Conservation (phyloP, 2,888 invertebrate genomes). For the Drosophila anceps region DNA sequence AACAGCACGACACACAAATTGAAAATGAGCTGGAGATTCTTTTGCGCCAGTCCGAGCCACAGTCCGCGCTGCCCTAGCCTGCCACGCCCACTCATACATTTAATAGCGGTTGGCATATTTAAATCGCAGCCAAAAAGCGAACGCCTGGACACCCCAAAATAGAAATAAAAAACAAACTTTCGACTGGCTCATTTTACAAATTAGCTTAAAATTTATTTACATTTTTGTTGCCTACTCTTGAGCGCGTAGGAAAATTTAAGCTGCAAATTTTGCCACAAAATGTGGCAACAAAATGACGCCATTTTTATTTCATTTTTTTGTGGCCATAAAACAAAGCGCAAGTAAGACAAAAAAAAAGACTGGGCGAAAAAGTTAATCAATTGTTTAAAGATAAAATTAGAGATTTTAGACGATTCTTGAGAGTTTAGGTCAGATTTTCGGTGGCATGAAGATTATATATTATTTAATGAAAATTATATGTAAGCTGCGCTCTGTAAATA, state of each 20-base stretch:
- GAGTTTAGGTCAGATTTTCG: constrained; percentile 1
- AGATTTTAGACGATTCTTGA: not conserved
- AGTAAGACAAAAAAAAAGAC: not conserved
- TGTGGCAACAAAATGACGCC: constrained; percentile 59
- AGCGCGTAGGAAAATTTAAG: constrained; percentile 26
- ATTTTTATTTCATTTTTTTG: constrained; percentile 34
- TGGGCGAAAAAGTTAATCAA: constrained; percentile 13
- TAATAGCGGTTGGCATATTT: constrained; percentile 74
- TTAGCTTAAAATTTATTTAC: constrained; percentile 75
- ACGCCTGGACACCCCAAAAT: not conserved
- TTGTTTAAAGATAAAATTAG: constrained; percentile 12
- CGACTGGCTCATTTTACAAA: constrained; percentile 65
- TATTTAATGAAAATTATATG: not conserved
- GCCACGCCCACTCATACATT: constrained; percentile 40
- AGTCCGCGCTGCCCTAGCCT: not conserved
- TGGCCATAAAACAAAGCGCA: constrained; percentile 11
- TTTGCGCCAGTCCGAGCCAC: not conserved
- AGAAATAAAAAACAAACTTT: constrained; percentile 58
- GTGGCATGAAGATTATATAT: not conserved
- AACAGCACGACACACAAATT: constrained; percentile 66
- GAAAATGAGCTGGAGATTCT: constrained; percentile 55
- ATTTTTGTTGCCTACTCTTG: constrained; percentile 63
- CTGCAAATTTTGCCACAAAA: constrained; percentile 39
- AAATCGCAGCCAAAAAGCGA: constrained; percentile 58
- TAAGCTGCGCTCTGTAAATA: not conserved